phyloP scores from a whole-genome alignment of 2,113 vertebrate genomes.

The Amazona vittata region DNA sequence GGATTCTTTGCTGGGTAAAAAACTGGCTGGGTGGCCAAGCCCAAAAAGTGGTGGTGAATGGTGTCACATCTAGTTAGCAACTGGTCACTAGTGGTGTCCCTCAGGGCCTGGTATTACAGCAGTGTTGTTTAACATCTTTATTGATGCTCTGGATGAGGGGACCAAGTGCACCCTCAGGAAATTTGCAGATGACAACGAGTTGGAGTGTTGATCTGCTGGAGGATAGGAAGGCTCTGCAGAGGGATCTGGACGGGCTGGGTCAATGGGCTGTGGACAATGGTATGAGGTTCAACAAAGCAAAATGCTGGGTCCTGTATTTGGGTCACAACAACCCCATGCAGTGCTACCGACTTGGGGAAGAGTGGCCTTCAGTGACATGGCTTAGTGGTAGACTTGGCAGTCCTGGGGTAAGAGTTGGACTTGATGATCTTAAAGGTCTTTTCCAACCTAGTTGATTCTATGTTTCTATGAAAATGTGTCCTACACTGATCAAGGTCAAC shows the following conservation, averaged over 20 bases:
- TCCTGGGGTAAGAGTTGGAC: background rate
- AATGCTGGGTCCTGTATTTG: background rate
- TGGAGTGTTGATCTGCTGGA: background rate
- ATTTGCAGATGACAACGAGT: background rate
- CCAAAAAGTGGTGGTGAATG: background rate
- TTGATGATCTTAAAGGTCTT: background rate
- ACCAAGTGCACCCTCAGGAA: background rate
- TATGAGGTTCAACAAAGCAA: background rate
- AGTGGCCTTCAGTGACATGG: background rate
- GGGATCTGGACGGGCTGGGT: background rate
- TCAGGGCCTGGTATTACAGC: background rate
- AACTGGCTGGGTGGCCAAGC: background rate
- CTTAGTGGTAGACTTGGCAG: background rate
- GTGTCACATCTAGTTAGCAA: background rate
- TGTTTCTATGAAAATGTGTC: background rate
- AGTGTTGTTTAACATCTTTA: background rate
- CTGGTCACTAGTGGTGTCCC: background rate
- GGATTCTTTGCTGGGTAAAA: background rate
- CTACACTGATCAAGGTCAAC: background rate
- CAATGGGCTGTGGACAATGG: background rate
- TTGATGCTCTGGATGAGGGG: background rate
- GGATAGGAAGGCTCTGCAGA: background rate
- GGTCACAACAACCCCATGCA: background rate
- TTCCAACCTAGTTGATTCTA: background rate
- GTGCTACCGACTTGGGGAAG: background rate